A percentile compares a stretch with the other conserved stretches of the same genome.
Evolutionary conservation across 2,888 invertebrate species (phyloP).

Genomic region (Eupithecia insigniata): DNA sequence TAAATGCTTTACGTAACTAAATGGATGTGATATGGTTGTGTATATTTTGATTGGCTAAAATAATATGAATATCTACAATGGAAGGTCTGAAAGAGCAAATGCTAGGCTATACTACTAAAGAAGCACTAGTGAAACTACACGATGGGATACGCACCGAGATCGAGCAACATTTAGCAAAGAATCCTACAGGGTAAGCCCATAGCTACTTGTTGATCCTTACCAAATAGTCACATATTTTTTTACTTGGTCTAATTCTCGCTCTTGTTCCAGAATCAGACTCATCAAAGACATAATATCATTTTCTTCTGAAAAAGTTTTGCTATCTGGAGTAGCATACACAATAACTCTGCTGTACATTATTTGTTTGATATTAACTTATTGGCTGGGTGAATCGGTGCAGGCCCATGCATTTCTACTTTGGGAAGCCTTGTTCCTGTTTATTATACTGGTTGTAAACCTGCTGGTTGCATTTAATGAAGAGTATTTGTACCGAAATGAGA

Average conservation of each 20-base stretch:
- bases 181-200: constrained; percentile 68
- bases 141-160: constrained; percentile 88
- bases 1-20: not conserved
- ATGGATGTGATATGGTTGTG: not conserved
- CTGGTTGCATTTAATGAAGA: constrained; percentile 78
- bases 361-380: constrained; percentile 71
- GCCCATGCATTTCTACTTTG: constrained; percentile 73
- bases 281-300: constrained; percentile 74
- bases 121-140: constrained; percentile 88
- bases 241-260: not conserved
- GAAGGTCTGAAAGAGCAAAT: constrained; percentile 65
- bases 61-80: constrained; percentile 62
- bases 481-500: constrained; percentile 80
- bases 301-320: constrained; percentile 75
- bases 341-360: constrained; percentile 72
- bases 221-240: not conserved
- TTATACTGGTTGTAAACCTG: constrained; percentile 74
- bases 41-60: not conserved
- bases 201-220: not conserved
- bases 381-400: constrained; percentile 70
- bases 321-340: constrained; percentile 77
- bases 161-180: constrained; percentile 85
- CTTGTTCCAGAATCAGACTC: constrained; percentile 66
- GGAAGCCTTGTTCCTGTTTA: constrained; percentile 76
- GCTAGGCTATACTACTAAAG: constrained; percentile 86